phyloP scores from a whole-genome alignment of 2,888 invertebrate genomes.

The Spodoptera littoralis region DNA sequence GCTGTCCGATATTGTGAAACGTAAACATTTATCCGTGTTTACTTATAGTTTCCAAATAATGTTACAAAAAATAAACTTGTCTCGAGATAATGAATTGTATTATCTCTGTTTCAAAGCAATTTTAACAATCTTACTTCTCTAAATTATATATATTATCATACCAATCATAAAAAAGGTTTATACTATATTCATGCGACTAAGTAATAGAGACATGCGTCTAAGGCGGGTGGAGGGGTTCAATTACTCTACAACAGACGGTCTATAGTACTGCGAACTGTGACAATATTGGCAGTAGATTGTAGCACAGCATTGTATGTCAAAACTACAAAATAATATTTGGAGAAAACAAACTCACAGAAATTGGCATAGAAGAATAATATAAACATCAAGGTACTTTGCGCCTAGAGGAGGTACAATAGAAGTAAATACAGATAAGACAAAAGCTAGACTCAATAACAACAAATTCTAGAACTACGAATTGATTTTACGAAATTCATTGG shows the following conservation, averaged over 20 bases:
- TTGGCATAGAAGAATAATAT: constrained; percentile 13
- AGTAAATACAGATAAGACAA: neutral
- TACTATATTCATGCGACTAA: constrained; percentile 65
- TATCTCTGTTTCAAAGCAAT: too few relatives aligned
- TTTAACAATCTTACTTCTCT: too few relatives aligned
- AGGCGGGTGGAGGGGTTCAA: constrained; percentile 50
- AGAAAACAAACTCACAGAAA: constrained; percentile 33
- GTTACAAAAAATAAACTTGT: too few relatives aligned
- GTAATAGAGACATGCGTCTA: constrained; percentile 64
- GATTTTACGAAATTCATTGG: neutral
- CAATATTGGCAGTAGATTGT: constrained; percentile 65
- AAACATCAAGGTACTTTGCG: constrained; percentile 22
- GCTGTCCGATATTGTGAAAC: too few relatives aligned
- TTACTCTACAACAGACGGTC: constrained; percentile 63
- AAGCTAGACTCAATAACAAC: constrained; percentile 11
- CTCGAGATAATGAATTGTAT: constrained; percentile 31
- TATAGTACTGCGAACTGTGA: constrained; percentile 54
- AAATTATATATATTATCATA: too few relatives aligned
- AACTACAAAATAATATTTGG: constrained; percentile 51
- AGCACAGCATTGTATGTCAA: constrained; percentile 81
- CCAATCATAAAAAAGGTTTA: constrained; percentile 29
- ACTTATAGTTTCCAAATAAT: too few relatives aligned
- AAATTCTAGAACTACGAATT: constrained; percentile 9
- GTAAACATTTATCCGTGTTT: too few relatives aligned
- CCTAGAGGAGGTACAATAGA: constrained; percentile 14